Percentiles rank a stretch among this genome's conserved stretches.
Conservation (phyloP, 2,797 vertebrate species). For the Labeo calbasu region DNA sequence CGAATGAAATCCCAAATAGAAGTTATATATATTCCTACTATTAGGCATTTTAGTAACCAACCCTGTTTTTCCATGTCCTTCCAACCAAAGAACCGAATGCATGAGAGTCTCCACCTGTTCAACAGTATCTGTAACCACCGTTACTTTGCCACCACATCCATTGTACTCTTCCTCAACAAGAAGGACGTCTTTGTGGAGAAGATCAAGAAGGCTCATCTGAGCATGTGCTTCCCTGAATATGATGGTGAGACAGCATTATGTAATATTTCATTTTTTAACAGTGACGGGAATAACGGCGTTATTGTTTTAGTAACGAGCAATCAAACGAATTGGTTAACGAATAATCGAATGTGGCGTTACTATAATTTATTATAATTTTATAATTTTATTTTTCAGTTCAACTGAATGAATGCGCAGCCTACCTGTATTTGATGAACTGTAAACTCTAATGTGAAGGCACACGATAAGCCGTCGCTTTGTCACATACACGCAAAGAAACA, state of each 20-base stretch:
- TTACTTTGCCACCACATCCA: slow-evolving; percentile 94
- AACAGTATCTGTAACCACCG: slow-evolving; percentile 99
- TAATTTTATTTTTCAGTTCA: no score
- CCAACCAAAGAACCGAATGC: slow-evolving; percentile 92
- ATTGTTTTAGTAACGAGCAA: no score
- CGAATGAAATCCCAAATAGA: not conserved
- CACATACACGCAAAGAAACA: no score
- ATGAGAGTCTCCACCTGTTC: slow-evolving; percentile 98
- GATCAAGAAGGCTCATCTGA: slow-evolving; percentile 97
- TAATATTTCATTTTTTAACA: not conserved
- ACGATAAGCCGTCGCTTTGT: no score
- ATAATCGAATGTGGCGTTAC: no score
- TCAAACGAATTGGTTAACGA: no score
- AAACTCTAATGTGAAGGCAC: no score
- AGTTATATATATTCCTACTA: not conserved
- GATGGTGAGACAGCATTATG: slow-evolving; percentile 81
- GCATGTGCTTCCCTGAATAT: slow-evolving; percentile 98
- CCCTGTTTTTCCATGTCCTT: not conserved
- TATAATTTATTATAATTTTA: no score
- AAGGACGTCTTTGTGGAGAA: slow-evolving; percentile 97
- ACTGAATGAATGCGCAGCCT: no score
- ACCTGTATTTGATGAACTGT: no score
- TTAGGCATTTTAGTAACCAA: not conserved
- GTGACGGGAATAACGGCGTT: no score
- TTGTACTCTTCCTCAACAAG: slow-evolving; percentile 99